Percentiles rank a stretch among this genome's conserved stretches.
These are phyloP conservation scores for Sacculina carcini DNA, from an alignment of 2,888 invertebrate genomes.

Conservation along the genomic window DNA sequence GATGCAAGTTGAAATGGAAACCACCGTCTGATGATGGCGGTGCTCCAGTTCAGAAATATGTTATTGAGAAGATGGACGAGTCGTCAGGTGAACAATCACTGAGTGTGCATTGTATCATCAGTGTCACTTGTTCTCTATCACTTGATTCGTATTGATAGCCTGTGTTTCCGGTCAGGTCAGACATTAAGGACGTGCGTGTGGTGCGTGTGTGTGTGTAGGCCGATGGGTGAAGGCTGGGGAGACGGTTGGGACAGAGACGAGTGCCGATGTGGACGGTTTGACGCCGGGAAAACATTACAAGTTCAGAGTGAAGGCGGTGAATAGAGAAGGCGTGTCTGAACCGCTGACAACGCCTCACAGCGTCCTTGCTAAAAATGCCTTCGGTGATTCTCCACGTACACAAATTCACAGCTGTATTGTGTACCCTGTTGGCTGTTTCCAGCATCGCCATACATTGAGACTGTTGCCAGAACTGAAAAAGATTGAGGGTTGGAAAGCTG, in stretches of 20 bases:
- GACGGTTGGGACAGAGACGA: constrained; percentile 56
- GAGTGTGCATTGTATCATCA: too few species aligned
- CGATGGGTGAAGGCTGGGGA: constrained; percentile 82
- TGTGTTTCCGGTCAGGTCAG: too few species aligned
- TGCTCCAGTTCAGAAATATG: constrained; percentile 68
- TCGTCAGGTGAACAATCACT: too few species aligned
- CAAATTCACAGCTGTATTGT: neutral
- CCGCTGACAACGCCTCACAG: constrained; percentile 63
- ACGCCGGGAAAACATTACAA: constrained; percentile 87
- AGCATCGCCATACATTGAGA: neutral
- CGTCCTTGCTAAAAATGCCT: constrained; percentile 91
- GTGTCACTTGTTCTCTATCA: too few species aligned
- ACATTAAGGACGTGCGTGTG: too few species aligned
- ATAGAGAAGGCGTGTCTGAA: constrained; percentile 87
- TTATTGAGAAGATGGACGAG: constrained; percentile 87
- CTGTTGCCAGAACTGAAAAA: too few species aligned
- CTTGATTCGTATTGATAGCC: too few species aligned
- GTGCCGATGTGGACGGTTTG: constrained; percentile 50
- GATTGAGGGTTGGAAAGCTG: too few species aligned
- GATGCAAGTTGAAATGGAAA: constrained; percentile 69
- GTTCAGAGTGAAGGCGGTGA: constrained; percentile 85
- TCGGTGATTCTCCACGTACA: constrained; percentile 30
- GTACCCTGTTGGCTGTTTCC: neutral
- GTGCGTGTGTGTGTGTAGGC: constrained; percentile 21
- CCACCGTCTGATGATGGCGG: constrained; percentile 87